Percentiles rank a stretch among this genome's conserved stretches.
Conservation (phyloP, 1,140 invertebrate species). For the Cardiocondyla obscurior region DNA sequence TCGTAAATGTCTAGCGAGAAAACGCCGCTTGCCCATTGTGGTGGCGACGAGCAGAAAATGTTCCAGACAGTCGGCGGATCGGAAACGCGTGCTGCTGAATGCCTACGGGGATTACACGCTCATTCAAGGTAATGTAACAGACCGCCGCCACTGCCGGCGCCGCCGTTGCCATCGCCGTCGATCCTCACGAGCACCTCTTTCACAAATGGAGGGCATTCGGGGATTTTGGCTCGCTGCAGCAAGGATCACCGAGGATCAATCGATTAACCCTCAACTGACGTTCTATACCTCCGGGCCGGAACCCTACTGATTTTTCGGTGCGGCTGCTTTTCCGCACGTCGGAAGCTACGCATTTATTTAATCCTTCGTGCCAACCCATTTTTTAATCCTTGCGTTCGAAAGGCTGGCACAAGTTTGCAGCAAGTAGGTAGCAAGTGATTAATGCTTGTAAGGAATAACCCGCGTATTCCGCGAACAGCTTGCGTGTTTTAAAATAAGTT, state of each 20-base stretch:
- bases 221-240: constrained; percentile 16
- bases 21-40: constrained; percentile 64
- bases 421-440: neutral
- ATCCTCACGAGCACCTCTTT: constrained; percentile 26
- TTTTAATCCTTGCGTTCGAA: neutral
- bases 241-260: constrained; percentile 21
- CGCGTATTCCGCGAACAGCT: neutral
- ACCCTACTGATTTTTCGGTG: neutral
- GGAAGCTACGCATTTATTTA: neutral
- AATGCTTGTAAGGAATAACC: neutral
- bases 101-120: constrained; percentile 65
- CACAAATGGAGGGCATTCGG: constrained; percentile 1
- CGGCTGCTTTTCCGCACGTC: neutral
- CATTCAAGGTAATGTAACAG: constrained; percentile 30
- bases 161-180: neutral
- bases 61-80: constrained; percentile 25
- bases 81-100: constrained; percentile 74
- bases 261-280: constrained; percentile 38
- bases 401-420: neutral
- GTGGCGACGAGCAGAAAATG: constrained; percentile 28
- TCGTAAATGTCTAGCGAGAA: constrained; percentile 61
- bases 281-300: neutral
- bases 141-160: neutral
- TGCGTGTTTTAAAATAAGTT: neutral
- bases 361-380: neutral